phyloP scores from a whole-genome alignment of 2,888 invertebrate genomes.

The Calliphora vomitoria region DNA sequence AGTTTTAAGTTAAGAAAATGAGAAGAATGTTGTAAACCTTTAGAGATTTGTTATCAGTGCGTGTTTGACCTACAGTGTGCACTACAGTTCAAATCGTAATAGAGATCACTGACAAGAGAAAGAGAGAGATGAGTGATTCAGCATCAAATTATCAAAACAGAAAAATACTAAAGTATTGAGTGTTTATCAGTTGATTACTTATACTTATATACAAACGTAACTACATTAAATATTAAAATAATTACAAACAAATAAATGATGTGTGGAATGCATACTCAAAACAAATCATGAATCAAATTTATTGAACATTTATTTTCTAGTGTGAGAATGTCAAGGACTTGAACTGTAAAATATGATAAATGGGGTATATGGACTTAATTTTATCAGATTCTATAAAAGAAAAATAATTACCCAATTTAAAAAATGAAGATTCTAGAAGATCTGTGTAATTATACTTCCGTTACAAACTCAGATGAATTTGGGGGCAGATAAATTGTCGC shows the following conservation, averaged over 20 bases:
- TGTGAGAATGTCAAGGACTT: slow-evolving; percentile 1
- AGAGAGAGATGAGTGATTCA: slow-evolving; percentile 7
- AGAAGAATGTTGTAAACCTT: slow-evolving; percentile 30
- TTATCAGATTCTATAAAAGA: no score
- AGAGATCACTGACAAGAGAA: slow-evolving; percentile 8
- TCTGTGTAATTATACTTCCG: no score
- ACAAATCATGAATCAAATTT: background rate
- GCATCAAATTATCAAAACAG: slow-evolving; percentile 10
- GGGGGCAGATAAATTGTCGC: no score
- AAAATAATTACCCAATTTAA: no score
- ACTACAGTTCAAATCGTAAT: slow-evolving; percentile 12
- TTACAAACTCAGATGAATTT: no score
- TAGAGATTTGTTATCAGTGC: slow-evolving; percentile 68
- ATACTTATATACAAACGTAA: background rate
- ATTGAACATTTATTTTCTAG: background rate
- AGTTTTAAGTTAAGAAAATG: background rate
- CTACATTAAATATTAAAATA: background rate
- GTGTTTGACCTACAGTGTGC: slow-evolving; percentile 62
- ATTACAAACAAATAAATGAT: no score
- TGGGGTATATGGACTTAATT: no score
- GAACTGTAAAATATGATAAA: no score
- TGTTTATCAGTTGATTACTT: slow-evolving; percentile 40
- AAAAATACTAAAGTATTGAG: slow-evolving; percentile 10
- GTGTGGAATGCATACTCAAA: background rate
- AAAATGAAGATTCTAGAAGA: no score